Conservation (phyloP, 2,888 invertebrate genomes). For the Leptopilina drosophilae region DNA sequence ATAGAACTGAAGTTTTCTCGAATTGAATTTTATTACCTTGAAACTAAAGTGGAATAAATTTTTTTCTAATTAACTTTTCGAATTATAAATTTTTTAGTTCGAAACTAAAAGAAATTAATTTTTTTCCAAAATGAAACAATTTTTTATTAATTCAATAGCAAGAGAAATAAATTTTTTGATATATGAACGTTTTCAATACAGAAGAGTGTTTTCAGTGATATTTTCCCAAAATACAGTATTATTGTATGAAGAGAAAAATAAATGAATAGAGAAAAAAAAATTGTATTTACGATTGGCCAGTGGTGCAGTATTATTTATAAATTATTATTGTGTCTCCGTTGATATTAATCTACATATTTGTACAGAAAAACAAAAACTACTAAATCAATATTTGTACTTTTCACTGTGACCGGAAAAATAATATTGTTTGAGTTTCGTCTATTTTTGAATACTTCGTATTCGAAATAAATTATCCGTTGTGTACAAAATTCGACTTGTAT, state of each 20-base stretch:
- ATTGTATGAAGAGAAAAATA: neutral
- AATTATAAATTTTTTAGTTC: neutral
- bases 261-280: neutral
- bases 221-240: neutral
- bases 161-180: neutral
- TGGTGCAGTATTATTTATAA: conserved; percentile 10
- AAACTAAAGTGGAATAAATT: neutral
- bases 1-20: neutral
- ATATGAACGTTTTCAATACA: neutral
- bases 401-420: neutral
- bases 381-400: conserved; percentile 5
- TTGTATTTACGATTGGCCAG: neutral
- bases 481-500: neutral
- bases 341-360: neutral
- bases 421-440: neutral
- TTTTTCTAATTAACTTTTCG: neutral
- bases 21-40: neutral
- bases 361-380: neutral
- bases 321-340: neutral
- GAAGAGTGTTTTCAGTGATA: neutral
- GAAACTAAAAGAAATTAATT: too few relatives aligned
- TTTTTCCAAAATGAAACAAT: too few relatives aligned
- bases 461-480: conserved; percentile 7
- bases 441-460: neutral
- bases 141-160: neutral